Evolutionary conservation across 2,888 invertebrate species (phyloP), one percentile per base, ranked within the genome.

Genomic region (Ischnura elegans): DNA sequence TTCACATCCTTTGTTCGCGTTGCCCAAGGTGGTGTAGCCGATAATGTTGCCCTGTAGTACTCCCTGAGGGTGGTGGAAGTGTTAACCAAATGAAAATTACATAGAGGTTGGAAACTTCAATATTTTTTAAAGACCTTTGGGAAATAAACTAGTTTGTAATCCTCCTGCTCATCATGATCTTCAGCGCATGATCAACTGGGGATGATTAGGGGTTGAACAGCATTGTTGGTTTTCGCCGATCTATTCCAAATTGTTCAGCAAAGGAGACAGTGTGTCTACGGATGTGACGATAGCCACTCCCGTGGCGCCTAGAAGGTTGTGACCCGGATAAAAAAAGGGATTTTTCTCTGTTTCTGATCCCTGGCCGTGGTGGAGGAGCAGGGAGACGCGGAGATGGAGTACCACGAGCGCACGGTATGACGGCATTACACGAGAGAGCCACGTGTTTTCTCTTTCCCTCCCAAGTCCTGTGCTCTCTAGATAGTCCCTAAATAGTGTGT

Each of bases 341-440:
- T 36, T 36, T 5, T 36, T 10, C 29, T 10, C 76, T 76, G 76
- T 13, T 2, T 29, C 6, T 76, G 76, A 29, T 6, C 76, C 13
- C 29, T 13, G 13, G 76, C 29, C 29, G n/a, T 10, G 36, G 25
- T 0, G 76, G 36, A 61, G 16, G 61, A 21, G 61, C 8, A 61
- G 21, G 61, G 8, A 61, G n/a, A 25, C 61, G 61, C 61, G 3
- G 76, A 36, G 36, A 76, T 76, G 76, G 76, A 76, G 36, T 76
- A 76, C 76, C 76, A 76, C 25, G 76, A 76, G n/a, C 76, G 76
- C 76, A 76, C 76, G 76, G 76, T 76, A 76, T 36, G 76, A 36
- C 21, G 0, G 36, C 29, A 29, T 36, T 61, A 13, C 29, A 76
- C 36, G 76, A 76, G 36, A 76, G 76, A 76, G 29, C 36, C 29